Conservation (phyloP, 2,888 invertebrate genomes). For the Bombylius major region DNA sequence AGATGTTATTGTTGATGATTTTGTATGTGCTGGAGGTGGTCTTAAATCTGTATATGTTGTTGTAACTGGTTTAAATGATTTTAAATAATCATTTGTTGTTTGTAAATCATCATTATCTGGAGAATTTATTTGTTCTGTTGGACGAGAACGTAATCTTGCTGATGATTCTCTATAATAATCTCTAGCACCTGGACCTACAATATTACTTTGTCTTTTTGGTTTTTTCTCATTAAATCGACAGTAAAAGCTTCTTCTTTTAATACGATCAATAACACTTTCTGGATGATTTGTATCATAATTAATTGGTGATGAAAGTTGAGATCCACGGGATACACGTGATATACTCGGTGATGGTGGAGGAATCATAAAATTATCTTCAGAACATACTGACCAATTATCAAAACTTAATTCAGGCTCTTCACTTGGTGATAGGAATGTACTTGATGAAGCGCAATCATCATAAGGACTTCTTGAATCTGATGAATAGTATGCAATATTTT, state of each 20-base stretch:
- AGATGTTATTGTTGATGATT: conserved; percentile 14
- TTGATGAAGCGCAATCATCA: conserved; percentile 36
- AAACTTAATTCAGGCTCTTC: conserved; percentile 45
- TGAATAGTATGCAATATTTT: conserved; percentile 33
- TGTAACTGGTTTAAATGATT: conserved; percentile 24
- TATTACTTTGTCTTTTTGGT: conserved; percentile 52
- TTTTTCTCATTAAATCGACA: conserved; percentile 78
- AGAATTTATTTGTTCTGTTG: conserved; percentile 24
- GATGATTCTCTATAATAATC: conserved; percentile 39
- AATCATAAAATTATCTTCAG: conserved; percentile 39
- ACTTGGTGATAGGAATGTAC: conserved; percentile 43
- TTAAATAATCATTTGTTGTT: conserved; percentile 28
- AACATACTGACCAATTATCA: conserved; percentile 55
- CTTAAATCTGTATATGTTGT: conserved; percentile 22
- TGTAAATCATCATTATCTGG: conserved; percentile 24
- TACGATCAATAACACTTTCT: conserved; percentile 74
- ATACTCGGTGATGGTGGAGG: conserved; percentile 27
- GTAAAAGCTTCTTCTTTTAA: conserved; percentile 79
- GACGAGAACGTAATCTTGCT: conserved; percentile 7
- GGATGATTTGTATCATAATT: conserved; percentile 39
- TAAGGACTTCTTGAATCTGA: conserved; percentile 34
- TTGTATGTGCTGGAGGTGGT: conserved; percentile 25
- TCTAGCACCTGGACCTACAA: conserved; percentile 46
- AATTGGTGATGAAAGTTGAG: conserved; percentile 36
- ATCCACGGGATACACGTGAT: conserved; percentile 35